Conservation (phyloP, 2,888 invertebrate genomes). For the Melieria picta region DNA sequence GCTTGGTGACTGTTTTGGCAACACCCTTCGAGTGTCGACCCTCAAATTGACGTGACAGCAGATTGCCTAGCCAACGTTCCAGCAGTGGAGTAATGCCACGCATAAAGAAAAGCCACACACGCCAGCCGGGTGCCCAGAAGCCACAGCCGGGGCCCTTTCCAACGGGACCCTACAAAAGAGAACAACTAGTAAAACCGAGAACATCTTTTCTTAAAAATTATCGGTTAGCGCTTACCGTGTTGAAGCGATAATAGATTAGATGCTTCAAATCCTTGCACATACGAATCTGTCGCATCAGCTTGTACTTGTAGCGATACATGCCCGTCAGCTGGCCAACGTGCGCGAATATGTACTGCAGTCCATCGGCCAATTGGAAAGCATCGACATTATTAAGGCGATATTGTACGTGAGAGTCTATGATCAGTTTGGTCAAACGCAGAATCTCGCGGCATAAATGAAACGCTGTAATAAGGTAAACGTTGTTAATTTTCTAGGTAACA, state of each 20-base stretch:
- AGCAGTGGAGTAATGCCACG: slow-evolving; percentile 97
- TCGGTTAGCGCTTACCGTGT: slow-evolving; percentile 75
- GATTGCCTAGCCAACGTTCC: slow-evolving; percentile 99
- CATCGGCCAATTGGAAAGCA: slow-evolving; percentile 98
- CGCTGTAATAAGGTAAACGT: slow-evolving; percentile 69
- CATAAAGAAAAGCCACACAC: slow-evolving; percentile 99
- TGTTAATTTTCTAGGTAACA: background rate
- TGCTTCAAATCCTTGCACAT: slow-evolving; percentile 99
- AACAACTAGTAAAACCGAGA: slow-evolving; percentile 20
- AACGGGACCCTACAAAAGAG: slow-evolving; percentile 80
- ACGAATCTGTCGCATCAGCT: slow-evolving; percentile 97
- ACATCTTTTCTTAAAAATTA: slow-evolving; percentile 1
- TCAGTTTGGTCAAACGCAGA: slow-evolving; percentile 95
- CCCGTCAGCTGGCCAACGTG: slow-evolving; percentile 99
- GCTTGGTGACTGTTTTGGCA: slow-evolving; percentile 99
- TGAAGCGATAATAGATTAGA: slow-evolving; percentile 98
- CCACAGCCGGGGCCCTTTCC: slow-evolving; percentile 99
- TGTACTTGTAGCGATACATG: slow-evolving; percentile 99
- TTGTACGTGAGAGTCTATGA: slow-evolving; percentile 99
- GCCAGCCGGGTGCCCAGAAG: slow-evolving; percentile 99
- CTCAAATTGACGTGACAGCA: slow-evolving; percentile 98
- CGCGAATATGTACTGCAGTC: slow-evolving; percentile 98
- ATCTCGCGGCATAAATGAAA: slow-evolving; percentile 99
- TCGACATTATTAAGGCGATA: slow-evolving; percentile 99
- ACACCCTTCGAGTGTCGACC: slow-evolving; percentile 99